Evolutionary conservation across 2,797 vertebrate species (phyloP), one percentile per base, ranked within the genome.

Genomic region (Parauchenoglanis punctatus): DNA sequence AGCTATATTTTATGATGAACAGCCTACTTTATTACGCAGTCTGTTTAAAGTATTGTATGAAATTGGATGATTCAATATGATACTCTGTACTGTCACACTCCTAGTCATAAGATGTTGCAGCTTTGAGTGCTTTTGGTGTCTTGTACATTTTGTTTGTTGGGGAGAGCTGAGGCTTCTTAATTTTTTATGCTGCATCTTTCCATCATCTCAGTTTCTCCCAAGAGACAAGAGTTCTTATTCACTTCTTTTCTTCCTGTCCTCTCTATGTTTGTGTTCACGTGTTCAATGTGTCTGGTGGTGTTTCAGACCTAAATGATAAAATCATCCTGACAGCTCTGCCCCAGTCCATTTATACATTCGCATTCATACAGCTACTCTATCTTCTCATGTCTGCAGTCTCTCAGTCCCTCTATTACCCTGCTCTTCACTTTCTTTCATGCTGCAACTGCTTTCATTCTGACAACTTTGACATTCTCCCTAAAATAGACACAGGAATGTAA

Each of bases 281-380:
- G 56, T 31, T 52, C 31, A n/a, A 54, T 28, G 78, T 67, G 56
- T 82, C 84, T 83, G 78, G 28, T 70, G 28, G 67, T 44, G 58
- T 83, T 86, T 86, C 68, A 78, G 61, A 70, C 25, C 70, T 54
- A 44, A 56, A 80, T 73, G 65, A 76, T 59, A 63, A 84, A 70
- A 78, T 72, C 75, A 80, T 52, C 18, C 54, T 85, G 87, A 85
- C 87, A 84, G 75, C 75, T 58, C 84, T 35, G 59, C 85, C 84
- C 58, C 23, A 73, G 17, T 86, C 78, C 81, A 86, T 56, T 75
- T 52, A 12, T 78, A 83, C 83, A 72, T 17, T 56, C 13, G 2
- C 46, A 82, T 82, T 65, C 52, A 20, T 81, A 85, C 83, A 68
- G 25, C 44, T 15, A 75, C 17, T 81, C 67, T 73, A 59, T 61